Evolutionary conservation across 2,113 vertebrate species (phyloP).

Genomic region (Phaethornis superciliosus): DNA sequence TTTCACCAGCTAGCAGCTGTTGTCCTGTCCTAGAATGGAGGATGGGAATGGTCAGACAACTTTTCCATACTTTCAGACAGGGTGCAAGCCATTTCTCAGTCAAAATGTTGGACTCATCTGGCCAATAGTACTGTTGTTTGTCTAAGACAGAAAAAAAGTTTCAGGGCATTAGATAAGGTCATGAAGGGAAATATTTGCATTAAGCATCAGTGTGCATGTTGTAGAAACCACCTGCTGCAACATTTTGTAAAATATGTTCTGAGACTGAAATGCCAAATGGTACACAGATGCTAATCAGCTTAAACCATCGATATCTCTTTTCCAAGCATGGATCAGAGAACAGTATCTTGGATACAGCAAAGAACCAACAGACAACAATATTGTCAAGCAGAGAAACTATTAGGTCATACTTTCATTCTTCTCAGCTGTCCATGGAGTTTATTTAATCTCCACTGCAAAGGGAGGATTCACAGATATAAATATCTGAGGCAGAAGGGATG

Average conservation of each 20-base stretch:
- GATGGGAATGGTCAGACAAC: background rate
- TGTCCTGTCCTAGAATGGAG: background rate
- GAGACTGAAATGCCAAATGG: conserved; percentile 35
- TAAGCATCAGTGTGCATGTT: background rate
- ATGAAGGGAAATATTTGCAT: background rate
- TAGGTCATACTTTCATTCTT: conserved; percentile 53
- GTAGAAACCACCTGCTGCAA: conserved; percentile 14
- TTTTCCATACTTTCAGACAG: no score
- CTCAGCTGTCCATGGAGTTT: conserved; percentile 18
- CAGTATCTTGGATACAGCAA: conserved; percentile 57
- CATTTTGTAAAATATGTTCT: conserved; percentile 42
- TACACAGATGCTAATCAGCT: conserved; percentile 56
- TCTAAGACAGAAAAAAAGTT: background rate
- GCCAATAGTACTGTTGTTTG: background rate
- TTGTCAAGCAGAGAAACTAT: conserved; percentile 45
- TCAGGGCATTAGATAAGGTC: background rate
- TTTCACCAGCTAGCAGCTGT: background rate
- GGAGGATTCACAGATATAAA: conserved; percentile 35
- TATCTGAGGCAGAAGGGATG: background rate
- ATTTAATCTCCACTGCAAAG: conserved; percentile 50
- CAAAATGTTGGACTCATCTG: background rate
- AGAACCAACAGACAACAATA: conserved; percentile 37
- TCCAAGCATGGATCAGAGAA: conserved; percentile 42
- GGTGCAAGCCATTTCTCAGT: background rate
- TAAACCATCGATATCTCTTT: conserved; percentile 51